Percentiles rank a stretch among this genome's conserved stretches.
phyloP scores from a whole-genome alignment of 2,797 vertebrate genomes.

The Pseudopleuronectes americanus region DNA sequence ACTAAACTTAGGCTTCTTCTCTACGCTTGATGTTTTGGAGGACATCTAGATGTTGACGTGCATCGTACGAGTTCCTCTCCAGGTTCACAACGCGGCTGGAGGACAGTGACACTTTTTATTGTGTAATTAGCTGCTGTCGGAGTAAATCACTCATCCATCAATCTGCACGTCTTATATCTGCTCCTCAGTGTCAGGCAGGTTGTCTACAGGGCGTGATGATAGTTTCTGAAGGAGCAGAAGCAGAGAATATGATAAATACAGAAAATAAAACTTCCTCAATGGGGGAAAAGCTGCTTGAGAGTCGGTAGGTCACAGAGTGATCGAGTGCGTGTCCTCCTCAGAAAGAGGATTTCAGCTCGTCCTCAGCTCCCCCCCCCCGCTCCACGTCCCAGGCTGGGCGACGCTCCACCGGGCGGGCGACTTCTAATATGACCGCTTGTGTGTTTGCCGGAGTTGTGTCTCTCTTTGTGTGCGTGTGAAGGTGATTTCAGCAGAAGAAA shows the following conservation, averaged over 20 bases:
- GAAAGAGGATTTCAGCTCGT: slow-evolving; percentile 22
- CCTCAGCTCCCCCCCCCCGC: slow-evolving; percentile 43
- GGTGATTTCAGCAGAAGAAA: slow-evolving; percentile 33
- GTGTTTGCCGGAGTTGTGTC: slow-evolving; percentile 25
- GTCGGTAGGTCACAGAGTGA: slow-evolving; percentile 28
- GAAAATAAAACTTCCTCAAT: no score
- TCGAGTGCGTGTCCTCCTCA: slow-evolving; percentile 32
- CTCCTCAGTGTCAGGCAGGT: no score
- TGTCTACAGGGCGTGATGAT: slow-evolving; percentile 21
- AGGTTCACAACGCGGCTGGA: slow-evolving; percentile 5
- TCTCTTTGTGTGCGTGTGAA: slow-evolving; percentile 24
- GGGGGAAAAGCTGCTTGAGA: no score
- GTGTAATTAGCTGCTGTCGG: slow-evolving; percentile 50
- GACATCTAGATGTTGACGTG: slow-evolving; percentile 9
- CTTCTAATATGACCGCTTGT: slow-evolving; percentile 43
- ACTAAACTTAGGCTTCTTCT: background rate
- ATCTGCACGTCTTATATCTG: background rate
- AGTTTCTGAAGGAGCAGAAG: slow-evolving; percentile 12
- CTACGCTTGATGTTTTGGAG: slow-evolving; percentile 6
- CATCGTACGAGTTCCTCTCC: background rate
- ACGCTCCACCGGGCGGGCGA: slow-evolving; percentile 35
- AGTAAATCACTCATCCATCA: slow-evolving; percentile 31
- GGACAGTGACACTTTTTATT: slow-evolving; percentile 32
- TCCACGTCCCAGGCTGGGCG: slow-evolving; percentile 21
- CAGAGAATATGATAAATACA: no score